Percentiles rank a stretch among this genome's conserved stretches.
phyloP scores from a whole-genome alignment of 92 coral and sea anemone species.

The Meandrina meandrites region DNA sequence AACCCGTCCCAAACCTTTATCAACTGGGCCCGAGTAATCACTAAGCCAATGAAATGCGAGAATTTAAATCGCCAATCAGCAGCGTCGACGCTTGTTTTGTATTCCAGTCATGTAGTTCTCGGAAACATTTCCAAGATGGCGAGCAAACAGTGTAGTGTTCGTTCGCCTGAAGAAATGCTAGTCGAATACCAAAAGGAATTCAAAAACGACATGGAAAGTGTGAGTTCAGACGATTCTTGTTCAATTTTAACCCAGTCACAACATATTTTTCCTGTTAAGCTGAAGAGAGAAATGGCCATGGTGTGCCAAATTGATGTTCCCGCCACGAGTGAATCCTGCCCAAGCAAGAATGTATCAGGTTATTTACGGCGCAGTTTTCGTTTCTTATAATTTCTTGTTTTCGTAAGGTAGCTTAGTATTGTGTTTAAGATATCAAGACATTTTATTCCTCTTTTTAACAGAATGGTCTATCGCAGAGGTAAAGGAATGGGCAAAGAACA shows the following conservation, averaged over 20 bases:
- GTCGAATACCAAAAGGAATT: not conserved
- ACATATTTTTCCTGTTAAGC: slow-evolving; percentile 1
- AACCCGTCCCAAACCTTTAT: not conserved
- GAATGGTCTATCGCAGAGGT: slow-evolving; percentile 23
- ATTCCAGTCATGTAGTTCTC: slow-evolving; percentile 10
- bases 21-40: slow-evolving; percentile 18
- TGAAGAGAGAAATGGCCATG: slow-evolving; percentile 16
- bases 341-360: slow-evolving; percentile 32
- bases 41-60: slow-evolving; percentile 15
- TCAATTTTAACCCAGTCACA: slow-evolving; percentile 6
- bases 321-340: not conserved
- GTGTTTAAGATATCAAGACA: not conserved
- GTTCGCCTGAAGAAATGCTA: slow-evolving; percentile 13
- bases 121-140: slow-evolving; percentile 15
- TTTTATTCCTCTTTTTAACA: not conserved
- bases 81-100: not conserved
- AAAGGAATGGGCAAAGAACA: slow-evolving; percentile 18
- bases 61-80: slow-evolving; percentile 17
- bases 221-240: not conserved
- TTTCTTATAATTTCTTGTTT: slow-evolving; percentile 4
- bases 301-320: not conserved
- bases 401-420: not conserved
- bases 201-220: not conserved
- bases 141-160: not conserved
- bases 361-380: not conserved